Percentiles rank a stretch among this genome's conserved stretches.
Conservation (phyloP, 2,797 vertebrate species). For the Corythornis leucogaster region DNA sequence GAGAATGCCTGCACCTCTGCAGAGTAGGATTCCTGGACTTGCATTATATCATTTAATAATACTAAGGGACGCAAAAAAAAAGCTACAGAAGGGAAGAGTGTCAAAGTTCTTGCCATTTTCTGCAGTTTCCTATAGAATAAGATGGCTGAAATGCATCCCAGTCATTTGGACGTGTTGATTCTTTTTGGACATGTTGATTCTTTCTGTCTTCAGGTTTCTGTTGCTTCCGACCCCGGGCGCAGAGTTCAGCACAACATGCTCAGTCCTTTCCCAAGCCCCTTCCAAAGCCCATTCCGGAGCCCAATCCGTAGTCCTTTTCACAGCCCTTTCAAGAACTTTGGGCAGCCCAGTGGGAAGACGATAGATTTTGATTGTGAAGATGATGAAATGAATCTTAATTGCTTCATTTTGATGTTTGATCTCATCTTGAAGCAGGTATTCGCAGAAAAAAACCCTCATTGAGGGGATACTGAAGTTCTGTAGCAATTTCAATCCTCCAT, state of each 20-base stretch:
- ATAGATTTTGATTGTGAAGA: constrained; percentile 97
- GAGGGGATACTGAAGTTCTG: not conserved
- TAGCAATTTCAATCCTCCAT: not conserved
- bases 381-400: constrained; percentile 98
- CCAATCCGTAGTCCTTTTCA: constrained; percentile 86
- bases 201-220: constrained; percentile 85
- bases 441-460: not conserved
- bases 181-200: not conserved
- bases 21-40: not conserved
- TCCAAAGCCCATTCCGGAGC: constrained; percentile 95
- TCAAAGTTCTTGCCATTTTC: not conserved
- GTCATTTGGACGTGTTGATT: not conserved
- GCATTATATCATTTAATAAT: not conserved
- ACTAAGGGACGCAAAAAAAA: not conserved
- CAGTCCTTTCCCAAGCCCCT: constrained; percentile 97
- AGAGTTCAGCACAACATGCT: constrained; percentile 90
- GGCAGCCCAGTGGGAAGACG: constrained; percentile 86
- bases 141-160: not conserved
- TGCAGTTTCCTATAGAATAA: not conserved
- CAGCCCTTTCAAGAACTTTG: constrained; percentile 96
- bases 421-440: constrained; percentile 97
- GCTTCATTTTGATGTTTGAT: constrained; percentile 99
- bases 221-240: constrained; percentile 95
- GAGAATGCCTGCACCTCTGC: not conserved
- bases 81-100: not conserved